Evolutionary conservation across 1,140 invertebrate species (phyloP), one percentile per base, ranked within the genome.

Genomic region (Thereuonema tuberculata): DNA sequence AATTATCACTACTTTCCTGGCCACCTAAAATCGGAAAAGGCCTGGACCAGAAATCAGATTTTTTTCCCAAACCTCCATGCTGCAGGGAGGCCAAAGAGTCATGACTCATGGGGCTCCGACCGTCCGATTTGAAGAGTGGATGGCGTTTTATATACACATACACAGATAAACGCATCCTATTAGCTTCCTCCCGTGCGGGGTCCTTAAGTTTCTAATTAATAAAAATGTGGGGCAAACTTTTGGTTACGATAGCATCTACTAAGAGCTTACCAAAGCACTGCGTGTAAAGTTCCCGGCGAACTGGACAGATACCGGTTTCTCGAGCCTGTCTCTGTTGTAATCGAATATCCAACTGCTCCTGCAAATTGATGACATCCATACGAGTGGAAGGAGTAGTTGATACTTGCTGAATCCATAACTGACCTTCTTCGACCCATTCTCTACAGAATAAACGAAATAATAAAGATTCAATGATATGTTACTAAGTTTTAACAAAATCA

Each of bases 301-400:
- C 85, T 0, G 93, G 92, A 76, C 95, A 98, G 66, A 98, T 94
- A 25, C 95, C 95, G 20, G 93, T 96, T 76, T 97, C 92, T 66
- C 93, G 80, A 0, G 95, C 94, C 73, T 93, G 89, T 56, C 86
- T 78, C 70, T 93, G 88, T 69, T 95, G 89, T 21, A 99, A 75
- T 64, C 85, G 81, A 67, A 87, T 88, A 69, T 98, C 93, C 29
- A 98, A 72, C 73, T 95, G 88, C 74, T 98, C 93, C 76, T 97
- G 91, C 20, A 98, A 78, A 74, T 93, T 94, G 49, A 95, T 85
- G 0, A 98, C 91, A 75, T 98, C 94, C 53, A 93, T 74, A 56
- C 94, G 77, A 0, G 95, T 98, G 0, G 94, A 93, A 14, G 94
- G 95, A 17, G 87, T 93, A 63, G 89, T 93, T 1, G 93, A 97